Evolutionary conservation across 2,888 invertebrate species (phyloP).

Genomic region (Agonopterix heracliana): DNA sequence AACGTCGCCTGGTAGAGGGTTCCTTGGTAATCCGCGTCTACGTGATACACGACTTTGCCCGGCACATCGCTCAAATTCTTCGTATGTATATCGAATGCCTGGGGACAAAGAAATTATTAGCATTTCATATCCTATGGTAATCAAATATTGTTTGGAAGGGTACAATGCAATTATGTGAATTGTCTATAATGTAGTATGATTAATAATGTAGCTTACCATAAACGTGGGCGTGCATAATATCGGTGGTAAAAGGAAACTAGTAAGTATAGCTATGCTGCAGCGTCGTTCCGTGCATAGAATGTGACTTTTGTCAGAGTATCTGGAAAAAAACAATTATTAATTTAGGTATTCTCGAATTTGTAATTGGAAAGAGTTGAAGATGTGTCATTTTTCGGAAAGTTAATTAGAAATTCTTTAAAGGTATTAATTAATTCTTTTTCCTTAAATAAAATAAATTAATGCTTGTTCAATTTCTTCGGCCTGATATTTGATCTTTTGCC

Average conservation of each 20-base stretch:
- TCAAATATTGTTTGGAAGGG: slow-evolving; percentile 8
- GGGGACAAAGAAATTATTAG: background rate
- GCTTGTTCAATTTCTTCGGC: too few species aligned
- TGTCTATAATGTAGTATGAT: slow-evolving; percentile 1
- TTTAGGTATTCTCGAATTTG: background rate
- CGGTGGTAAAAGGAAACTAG: slow-evolving; percentile 85
- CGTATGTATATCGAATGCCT: slow-evolving; percentile 70
- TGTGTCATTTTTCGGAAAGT: too few species aligned
- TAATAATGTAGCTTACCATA: slow-evolving; percentile 63
- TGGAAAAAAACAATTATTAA: slow-evolving; percentile 40
- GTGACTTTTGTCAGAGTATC: slow-evolving; percentile 86
- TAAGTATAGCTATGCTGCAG: slow-evolving; percentile 84
- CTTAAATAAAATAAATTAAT: too few species aligned
- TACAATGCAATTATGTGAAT: slow-evolving; percentile 2
- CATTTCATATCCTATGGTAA: slow-evolving; percentile 32
- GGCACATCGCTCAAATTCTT: slow-evolving; percentile 62
- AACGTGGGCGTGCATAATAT: slow-evolving; percentile 90
- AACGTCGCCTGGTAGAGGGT: slow-evolving; percentile 83
- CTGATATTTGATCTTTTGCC: too few species aligned
- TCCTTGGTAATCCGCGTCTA: slow-evolving; percentile 74
- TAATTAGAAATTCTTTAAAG: too few species aligned
- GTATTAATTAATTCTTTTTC: too few species aligned
- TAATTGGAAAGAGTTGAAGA: too few species aligned
- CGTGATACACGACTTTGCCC: slow-evolving; percentile 57
- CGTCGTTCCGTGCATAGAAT: slow-evolving; percentile 85